Percentiles rank a stretch among this genome's conserved stretches.
Evolutionary conservation across 2,888 invertebrate species (phyloP).

Genomic region (Platypus cylindrus): DNA sequence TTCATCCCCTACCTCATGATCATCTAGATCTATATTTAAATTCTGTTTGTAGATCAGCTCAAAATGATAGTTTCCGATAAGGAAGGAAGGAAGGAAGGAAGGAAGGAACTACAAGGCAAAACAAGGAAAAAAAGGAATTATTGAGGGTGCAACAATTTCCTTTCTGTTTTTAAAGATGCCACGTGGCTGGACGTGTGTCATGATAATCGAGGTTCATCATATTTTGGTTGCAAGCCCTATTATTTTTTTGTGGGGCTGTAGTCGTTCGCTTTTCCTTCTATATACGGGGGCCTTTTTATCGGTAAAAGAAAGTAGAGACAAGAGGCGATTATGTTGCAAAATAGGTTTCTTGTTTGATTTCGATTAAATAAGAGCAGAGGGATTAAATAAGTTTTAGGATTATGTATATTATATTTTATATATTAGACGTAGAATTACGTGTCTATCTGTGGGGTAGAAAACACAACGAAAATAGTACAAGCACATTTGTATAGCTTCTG

Average conservation of each 20-base stretch:
- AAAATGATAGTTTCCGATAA: constrained; percentile 14
- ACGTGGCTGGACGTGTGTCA: constrained; percentile 21
- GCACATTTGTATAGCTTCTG: too few species aligned
- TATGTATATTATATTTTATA: too few species aligned
- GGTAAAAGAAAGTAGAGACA: too few species aligned
- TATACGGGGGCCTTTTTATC: too few species aligned
- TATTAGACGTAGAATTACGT: too few species aligned
- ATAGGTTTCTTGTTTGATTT: constrained; percentile 10
- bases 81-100: too few species aligned
- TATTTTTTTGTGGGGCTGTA: constrained; percentile 6
- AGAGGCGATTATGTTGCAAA: constrained; percentile 5
- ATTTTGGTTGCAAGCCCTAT: constrained; percentile 9
- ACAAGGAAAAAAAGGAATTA: too few species aligned
- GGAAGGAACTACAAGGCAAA: too few species aligned
- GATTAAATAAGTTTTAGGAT: not conserved
- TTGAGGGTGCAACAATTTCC: constrained; percentile 13
- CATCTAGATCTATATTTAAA: constrained; percentile 14
- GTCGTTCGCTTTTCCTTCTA: too few species aligned
- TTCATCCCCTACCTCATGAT: constrained; percentile 11
- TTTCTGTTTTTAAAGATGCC: constrained; percentile 10
- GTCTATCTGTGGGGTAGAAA: too few species aligned
- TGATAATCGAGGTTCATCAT: constrained; percentile 11
- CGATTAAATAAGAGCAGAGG: constrained; percentile 3
- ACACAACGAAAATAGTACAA: too few species aligned
- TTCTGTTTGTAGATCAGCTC: constrained; percentile 33